Evolutionary conservation across 2,888 invertebrate species (phyloP).

Genomic region (Lasioglossum oenotherae): DNA sequence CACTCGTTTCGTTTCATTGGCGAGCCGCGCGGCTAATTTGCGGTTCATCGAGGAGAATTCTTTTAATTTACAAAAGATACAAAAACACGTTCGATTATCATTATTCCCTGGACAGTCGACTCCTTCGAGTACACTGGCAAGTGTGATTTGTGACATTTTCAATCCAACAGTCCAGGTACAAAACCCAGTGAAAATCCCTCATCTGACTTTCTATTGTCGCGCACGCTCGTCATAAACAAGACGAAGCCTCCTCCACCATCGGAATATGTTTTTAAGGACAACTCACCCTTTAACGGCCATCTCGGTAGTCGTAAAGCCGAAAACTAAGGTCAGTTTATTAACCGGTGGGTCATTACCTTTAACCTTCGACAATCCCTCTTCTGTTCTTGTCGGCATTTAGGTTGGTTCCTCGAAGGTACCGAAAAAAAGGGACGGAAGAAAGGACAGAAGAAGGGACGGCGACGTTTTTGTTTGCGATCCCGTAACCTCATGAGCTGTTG

Average conservation of each 20-base stretch:
- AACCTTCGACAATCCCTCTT: slow-evolving; percentile 41
- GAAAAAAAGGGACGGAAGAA: not conserved
- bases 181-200: not conserved
- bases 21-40: not conserved
- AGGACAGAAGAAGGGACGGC: not conserved
- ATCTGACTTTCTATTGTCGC: not conserved
- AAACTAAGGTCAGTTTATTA: slow-evolving; percentile 58
- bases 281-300: slow-evolving; percentile 31
- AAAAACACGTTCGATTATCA: not conserved
- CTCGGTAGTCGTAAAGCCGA: slow-evolving; percentile 27
- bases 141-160: not conserved
- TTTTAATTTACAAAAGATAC: not conserved
- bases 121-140: not conserved
- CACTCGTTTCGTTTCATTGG: not conserved
- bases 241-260: not conserved
- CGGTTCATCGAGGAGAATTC: slow-evolving; percentile 10
- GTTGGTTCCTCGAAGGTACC: not conserved
- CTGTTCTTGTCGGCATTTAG: not conserved
- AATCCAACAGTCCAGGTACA: not conserved
- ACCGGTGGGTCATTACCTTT: slow-evolving; percentile 34
- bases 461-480: slow-evolving; percentile 30
- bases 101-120: not conserved
- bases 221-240: slow-evolving; percentile 5
- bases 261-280: not conserved
- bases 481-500: slow-evolving; percentile 14